Evolutionary conservation across 2,113 vertebrate species (phyloP), one percentile per base, ranked within the genome.

Genomic region (Cryptomyrus ogoouensis): DNA sequence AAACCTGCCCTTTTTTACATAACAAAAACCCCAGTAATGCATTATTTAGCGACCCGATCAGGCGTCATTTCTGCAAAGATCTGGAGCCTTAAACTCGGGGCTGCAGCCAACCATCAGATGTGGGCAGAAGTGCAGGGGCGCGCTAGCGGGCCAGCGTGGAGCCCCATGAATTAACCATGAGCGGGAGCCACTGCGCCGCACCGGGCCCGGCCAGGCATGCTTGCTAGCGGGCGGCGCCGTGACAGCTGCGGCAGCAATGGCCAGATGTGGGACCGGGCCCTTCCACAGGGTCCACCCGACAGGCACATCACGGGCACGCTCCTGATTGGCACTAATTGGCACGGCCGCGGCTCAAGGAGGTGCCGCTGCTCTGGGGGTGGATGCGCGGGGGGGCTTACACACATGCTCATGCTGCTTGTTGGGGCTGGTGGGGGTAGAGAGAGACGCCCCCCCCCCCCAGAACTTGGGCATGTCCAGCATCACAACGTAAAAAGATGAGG

Each of bases 11-110:
- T 95, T 95, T 90, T 95, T 95, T 93, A 94, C 94, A 95, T 94
- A 92, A 94, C 93, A 95, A 94, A 92, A 89, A 58, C 49, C 88
- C 10, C 46, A 89, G 58, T 42, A 80, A 93, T 96, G 94, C 94
- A 96, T 96, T 95, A 96, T 96, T 96, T 93, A 96, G 93, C 89
- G 93, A 90, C 89, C 89, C 90, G 93, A 95, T 95, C 94, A 94
- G 92, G 91, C 90, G 3, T 92, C 92, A 94, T 94, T 94, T 94
- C 92, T 90, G 44, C 91, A 91, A 94, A 93, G 94, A 93, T 92
- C 88, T 92, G 93, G 92, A 94, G 91, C 90, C 92, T 88, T 92
- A 62, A 93, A 92, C 92, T 62, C 86, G 90, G n/a, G 66, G 92
- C 88, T 93, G 91, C 89, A 90, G 90, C 70, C 53, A 5, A 92